These are phyloP conservation scores for Platichthys flesus DNA, from an alignment of 2,113 vertebrate genomes.

Conservation along the genomic window DNA sequence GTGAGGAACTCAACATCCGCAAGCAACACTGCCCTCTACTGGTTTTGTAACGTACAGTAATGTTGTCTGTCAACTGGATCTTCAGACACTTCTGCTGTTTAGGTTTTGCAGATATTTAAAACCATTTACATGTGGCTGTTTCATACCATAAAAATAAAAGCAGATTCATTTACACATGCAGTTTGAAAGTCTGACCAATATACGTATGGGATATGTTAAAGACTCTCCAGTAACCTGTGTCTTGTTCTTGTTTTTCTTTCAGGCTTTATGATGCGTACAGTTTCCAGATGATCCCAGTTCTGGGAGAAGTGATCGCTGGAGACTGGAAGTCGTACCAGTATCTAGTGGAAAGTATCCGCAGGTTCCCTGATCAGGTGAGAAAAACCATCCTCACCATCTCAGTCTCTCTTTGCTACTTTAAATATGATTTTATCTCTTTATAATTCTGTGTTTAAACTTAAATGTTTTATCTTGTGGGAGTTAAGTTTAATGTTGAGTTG, in stretches of 20 bases:
- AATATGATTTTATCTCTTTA: not conserved
- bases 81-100: too few relatives aligned
- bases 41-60: not conserved
- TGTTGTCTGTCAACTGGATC: too few relatives aligned
- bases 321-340: conserved; percentile 99
- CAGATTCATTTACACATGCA: too few relatives aligned
- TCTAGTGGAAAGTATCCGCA: conserved; percentile 95
- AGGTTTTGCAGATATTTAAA: too few relatives aligned
- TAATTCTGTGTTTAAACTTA: not conserved
- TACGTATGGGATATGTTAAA: not conserved
- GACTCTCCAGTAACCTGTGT: not conserved
- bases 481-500: too few relatives aligned
- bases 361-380: conserved; percentile 91
- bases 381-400: too few relatives aligned
- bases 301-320: conserved; percentile 94
- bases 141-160: too few relatives aligned
- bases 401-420: not conserved
- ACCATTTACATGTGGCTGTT: too few relatives aligned
- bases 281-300: conserved; percentile 95
- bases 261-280: conserved; percentile 96
- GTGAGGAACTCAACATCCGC: not conserved
- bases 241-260: conserved; percentile 10
- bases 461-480: too few relatives aligned
- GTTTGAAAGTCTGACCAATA: too few relatives aligned
- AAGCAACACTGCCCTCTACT: conserved; percentile 37